Base-by-base conservation (phyloP, 1,140 invertebrate species). In the Piezodorus guildinii region DNA sequence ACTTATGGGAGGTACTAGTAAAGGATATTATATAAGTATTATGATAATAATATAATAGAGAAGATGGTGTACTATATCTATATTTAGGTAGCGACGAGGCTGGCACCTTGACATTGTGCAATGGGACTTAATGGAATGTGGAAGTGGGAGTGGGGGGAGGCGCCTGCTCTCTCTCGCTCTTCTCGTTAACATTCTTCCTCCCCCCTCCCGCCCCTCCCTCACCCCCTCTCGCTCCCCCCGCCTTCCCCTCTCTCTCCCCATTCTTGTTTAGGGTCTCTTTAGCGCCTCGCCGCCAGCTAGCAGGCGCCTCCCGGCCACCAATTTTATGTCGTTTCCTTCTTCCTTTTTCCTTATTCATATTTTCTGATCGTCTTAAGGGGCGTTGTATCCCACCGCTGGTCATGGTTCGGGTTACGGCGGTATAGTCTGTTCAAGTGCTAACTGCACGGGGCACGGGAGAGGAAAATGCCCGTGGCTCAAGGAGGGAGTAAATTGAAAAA, bases 171-270 rank as follows among this genome's bases (percentile, higher is more conserved):
- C 34, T 56, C 16, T 27, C n/a, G 16, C 45, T 19, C 27, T 44
- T 56, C 45, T 25, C 51, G 17, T 49, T 62, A 25, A 17, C 54
- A 61, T 44, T 60, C 34, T 43, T 25, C 25, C 51, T 56, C 62
- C 27, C 54, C 43, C 54, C 45, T 23, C 34, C 34, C n/a, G n/a
- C 44, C 46, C 39, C 62, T 60, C 27, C 21, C 25, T 62, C 44
- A 15, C 49, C 23, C 34, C 51, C 45, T 62, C 49, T 51, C 39
- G 15, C 19, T 62, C 17, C 17, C 49, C 25, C 16, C 43, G 2
- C 27, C 45, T n/a, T 9, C 12, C 49, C 61, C 44, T 62, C 45
- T 17, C 49, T 30, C 17, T 62, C 61, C 15, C 54, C 51, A 15
- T 23, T 60, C 39, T 39, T 62, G 39, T 62, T 44, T n/a, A n/a